A percentile compares a stretch with the other conserved stretches of the same genome.
phyloP scores from a whole-genome alignment of 2,888 invertebrate genomes.

The Tridacna crocea region DNA sequence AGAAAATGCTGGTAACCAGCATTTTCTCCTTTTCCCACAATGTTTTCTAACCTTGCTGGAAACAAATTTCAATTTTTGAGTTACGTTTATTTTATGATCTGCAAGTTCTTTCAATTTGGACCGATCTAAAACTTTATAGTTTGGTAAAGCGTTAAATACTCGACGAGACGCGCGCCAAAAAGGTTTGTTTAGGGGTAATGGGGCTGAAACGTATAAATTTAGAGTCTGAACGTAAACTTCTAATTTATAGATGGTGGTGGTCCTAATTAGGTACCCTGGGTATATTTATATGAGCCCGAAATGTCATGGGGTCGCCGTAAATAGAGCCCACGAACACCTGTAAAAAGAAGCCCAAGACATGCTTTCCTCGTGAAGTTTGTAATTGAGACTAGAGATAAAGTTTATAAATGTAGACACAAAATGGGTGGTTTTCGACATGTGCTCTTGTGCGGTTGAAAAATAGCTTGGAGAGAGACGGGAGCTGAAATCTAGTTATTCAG shows the following conservation, averaged over 20 bases:
- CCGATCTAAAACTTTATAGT: too few species aligned
- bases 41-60: neutral
- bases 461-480: too few species aligned
- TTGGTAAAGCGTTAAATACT: neutral
- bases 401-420: neutral
- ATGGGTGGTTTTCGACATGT: too few species aligned
- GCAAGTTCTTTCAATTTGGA: too few species aligned
- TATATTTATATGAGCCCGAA: conserved; percentile 13
- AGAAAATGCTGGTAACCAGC: neutral
- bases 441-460: too few species aligned
- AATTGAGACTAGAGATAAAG: neutral
- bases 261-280: conserved; percentile 16
- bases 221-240: conserved; percentile 15
- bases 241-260: conserved; percentile 21
- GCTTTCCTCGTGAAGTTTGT: neutral
- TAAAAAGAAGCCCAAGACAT: neutral
- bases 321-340: conserved; percentile 15
- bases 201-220: neutral
- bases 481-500: too few species aligned
- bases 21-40: conserved; percentile 3
- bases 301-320: conserved; percentile 17
- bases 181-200: conserved; percentile 19
- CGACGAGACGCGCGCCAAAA: conserved; percentile 16
- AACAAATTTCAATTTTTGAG: too few species aligned
- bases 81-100: too few species aligned